These are phyloP conservation scores for Anagyrus pseudococci DNA, from an alignment of 2,888 invertebrate species.

Conservation along the genomic window DNA sequence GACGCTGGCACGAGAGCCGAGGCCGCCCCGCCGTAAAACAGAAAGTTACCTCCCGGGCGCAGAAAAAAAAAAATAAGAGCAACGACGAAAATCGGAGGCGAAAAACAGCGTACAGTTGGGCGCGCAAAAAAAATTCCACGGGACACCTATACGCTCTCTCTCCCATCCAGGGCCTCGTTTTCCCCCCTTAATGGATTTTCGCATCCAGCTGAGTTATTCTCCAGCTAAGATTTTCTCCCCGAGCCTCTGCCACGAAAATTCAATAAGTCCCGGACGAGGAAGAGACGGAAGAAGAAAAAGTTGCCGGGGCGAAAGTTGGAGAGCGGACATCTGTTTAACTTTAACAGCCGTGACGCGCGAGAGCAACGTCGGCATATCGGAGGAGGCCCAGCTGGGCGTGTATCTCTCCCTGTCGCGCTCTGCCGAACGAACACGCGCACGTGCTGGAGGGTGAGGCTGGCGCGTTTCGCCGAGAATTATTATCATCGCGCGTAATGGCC, in stretches of 20 bases:
- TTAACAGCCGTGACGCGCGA: neutral
- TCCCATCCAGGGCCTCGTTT: no score
- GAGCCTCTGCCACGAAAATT: neutral
- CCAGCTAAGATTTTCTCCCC: neutral
- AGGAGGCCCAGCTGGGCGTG: neutral
- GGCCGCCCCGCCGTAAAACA: no score
- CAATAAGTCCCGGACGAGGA: neutral
- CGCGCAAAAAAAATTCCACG: no score
- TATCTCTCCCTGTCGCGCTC: no score
- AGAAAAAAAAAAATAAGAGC: no score
- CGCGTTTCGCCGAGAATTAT: constrained; percentile 40
- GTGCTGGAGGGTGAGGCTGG: neutral
- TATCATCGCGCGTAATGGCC: constrained; percentile 43
- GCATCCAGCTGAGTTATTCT: neutral
- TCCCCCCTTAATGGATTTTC: neutral
- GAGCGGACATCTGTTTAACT: constrained; percentile 19
- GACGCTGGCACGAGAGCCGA: no score
- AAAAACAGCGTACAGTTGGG: no score
- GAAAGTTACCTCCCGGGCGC: no score
- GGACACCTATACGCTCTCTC: no score
- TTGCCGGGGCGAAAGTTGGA: constrained; percentile 5
- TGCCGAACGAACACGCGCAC: neutral
- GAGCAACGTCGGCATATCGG: no score
- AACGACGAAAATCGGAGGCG: no score
- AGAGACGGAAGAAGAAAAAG: neutral